phyloP scores from a whole-genome alignment of 2,113 vertebrate species.

The Rhombomys opimus region DNA sequence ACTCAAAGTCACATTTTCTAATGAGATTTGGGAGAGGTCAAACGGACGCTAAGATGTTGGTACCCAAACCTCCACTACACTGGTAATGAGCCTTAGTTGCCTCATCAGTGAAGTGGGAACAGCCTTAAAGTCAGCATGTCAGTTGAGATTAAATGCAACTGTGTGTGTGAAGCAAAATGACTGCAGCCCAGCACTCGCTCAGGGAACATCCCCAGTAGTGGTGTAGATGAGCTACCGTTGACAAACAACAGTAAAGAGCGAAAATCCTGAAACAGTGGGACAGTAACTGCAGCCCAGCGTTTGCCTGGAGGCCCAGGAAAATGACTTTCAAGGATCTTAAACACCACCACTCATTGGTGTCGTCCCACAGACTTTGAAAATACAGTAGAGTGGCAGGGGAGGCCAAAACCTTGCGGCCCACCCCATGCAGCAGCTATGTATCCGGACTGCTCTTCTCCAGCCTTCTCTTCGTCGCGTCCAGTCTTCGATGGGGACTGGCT shows the following conservation, averaged over 20 bases:
- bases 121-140: background rate
- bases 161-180: background rate
- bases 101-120: constrained; percentile 6
- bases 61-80: background rate
- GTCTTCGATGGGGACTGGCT: background rate
- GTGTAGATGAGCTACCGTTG: no score
- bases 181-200: background rate
- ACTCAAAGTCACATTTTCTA: background rate
- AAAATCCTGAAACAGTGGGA: background rate
- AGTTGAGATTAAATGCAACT: background rate
- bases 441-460: background rate
- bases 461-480: background rate
- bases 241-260: background rate
- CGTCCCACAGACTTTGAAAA: constrained; percentile 8
- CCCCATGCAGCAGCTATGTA: background rate
- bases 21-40: background rate
- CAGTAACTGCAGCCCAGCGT: background rate
- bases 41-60: background rate
- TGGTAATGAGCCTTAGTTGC: background rate
- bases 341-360: background rate
- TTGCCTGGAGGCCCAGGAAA: background rate
- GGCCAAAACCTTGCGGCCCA: background rate
- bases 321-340: constrained; percentile 11
- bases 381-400: background rate
- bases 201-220: background rate